Percentiles rank a stretch among this genome's conserved stretches.
Conservation (phyloP, 2,888 invertebrate species). For the Argyra leucocephala region DNA sequence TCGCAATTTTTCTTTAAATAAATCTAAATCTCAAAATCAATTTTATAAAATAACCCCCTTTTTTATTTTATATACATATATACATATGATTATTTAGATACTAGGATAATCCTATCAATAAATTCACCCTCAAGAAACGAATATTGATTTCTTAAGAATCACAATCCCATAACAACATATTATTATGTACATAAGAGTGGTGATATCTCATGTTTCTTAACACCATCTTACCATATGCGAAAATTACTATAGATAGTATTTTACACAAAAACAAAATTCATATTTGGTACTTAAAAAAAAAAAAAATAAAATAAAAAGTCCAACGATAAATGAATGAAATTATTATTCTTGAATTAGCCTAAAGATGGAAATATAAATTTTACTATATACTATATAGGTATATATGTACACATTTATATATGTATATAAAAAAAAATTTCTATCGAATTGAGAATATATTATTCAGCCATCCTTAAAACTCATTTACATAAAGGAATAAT, state of each 20-base stretch:
- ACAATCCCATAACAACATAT: no score
- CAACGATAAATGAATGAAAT: conserved; percentile 2
- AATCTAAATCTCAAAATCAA: not conserved
- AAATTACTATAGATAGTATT: not conserved
- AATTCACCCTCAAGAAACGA: not conserved
- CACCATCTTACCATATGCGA: not conserved
- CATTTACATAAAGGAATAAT: conserved; percentile 6
- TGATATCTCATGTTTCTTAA: no score
- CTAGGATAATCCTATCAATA: not conserved
- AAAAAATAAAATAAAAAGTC: no score
- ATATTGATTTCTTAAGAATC: not conserved
- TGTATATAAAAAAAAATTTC: not conserved
- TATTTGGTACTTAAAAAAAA: no score
- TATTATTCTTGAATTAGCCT: conserved; percentile 6
- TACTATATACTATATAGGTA: no score
- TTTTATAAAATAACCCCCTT: not conserved
- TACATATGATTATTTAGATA: not conserved
- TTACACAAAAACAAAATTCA: no score
- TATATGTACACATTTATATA: no score
- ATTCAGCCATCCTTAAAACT: not conserved
- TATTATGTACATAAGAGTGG: no score
- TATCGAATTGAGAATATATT: no score
- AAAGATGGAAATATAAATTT: not conserved
- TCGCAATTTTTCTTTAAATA: not conserved
- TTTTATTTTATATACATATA: not conserved